phyloP scores from a whole-genome alignment of 2,113 vertebrate species.

The Leucopsar rothschildi region DNA sequence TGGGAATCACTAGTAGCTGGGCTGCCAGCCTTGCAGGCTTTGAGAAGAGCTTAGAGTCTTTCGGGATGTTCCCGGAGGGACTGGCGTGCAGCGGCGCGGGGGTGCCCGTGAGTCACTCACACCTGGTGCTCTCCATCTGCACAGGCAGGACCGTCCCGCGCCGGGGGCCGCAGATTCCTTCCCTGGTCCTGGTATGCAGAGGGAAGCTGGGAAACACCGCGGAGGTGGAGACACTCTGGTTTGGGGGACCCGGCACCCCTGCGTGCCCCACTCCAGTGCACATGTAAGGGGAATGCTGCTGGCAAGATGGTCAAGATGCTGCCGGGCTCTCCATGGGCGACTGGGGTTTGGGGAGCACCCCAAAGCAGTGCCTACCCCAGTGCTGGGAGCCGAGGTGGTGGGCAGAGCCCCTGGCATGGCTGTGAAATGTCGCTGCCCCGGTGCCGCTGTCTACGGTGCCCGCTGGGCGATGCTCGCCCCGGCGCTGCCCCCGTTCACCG shows the following conservation, averaged over 20 bases:
- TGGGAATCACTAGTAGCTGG: neutral
- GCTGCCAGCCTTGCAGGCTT: neutral
- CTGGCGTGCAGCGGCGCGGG: neutral
- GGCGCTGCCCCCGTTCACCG: neutral
- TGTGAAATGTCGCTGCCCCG: neutral
- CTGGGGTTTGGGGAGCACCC: neutral
- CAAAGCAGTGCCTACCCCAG: rapidly evolving
- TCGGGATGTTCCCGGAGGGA: neutral
- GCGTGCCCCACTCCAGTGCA: neutral
- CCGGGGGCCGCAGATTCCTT: conserved; percentile 39
- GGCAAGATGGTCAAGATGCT: neutral
- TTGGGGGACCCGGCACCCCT: neutral
- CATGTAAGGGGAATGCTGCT: neutral
- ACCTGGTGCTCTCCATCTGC: conserved; percentile 16
- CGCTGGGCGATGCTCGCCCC: neutral
- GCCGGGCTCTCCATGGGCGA: rapidly evolving
- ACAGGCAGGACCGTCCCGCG: neutral
- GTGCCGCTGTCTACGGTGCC: neutral
- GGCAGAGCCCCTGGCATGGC: neutral
- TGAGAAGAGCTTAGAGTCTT: neutral
- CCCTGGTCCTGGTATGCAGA: neutral
- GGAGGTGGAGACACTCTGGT: neutral
- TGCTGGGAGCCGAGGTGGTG: neutral
- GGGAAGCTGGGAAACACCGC: neutral
- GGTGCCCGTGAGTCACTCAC: neutral